Evolutionary conservation across 2,113 vertebrate genomes (phyloP).

Genomic region (Irena cyanogastra): DNA sequence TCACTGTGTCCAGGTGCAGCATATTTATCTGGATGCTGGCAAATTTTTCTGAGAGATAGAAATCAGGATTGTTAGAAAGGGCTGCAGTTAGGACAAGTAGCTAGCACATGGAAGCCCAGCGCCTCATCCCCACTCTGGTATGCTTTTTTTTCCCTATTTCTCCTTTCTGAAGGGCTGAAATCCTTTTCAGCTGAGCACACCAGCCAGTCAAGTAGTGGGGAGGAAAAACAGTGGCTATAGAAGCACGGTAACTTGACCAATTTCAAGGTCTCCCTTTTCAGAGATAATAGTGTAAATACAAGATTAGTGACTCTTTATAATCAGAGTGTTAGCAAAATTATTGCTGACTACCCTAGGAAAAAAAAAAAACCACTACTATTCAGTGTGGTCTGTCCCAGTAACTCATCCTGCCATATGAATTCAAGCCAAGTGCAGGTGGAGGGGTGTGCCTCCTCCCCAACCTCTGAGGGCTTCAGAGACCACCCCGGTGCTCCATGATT

Average conservation of each 20-base stretch:
- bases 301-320: neutral
- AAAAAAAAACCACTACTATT: neutral
- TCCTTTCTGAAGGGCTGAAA: neutral
- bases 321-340: neutral
- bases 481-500: neutral
- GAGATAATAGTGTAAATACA: neutral
- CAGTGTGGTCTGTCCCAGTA: neutral
- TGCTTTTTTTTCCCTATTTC: neutral
- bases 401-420: neutral
- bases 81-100: neutral
- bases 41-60: neutral
- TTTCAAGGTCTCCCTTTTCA: neutral
- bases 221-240: neutral
- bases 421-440: neutral
- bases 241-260: neutral
- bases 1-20: neutral
- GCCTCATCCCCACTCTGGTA: rapidly evolving
- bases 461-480: rapidly evolving
- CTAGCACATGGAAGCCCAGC: neutral
- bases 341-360: neutral
- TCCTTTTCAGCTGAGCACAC: neutral
- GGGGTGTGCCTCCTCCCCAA: rapidly evolving
- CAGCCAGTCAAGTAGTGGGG: neutral
- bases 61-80: neutral
- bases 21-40: neutral